Base-by-base conservation (phyloP, 1,140 invertebrate species). In the Drosophila grimshawi region DNA sequence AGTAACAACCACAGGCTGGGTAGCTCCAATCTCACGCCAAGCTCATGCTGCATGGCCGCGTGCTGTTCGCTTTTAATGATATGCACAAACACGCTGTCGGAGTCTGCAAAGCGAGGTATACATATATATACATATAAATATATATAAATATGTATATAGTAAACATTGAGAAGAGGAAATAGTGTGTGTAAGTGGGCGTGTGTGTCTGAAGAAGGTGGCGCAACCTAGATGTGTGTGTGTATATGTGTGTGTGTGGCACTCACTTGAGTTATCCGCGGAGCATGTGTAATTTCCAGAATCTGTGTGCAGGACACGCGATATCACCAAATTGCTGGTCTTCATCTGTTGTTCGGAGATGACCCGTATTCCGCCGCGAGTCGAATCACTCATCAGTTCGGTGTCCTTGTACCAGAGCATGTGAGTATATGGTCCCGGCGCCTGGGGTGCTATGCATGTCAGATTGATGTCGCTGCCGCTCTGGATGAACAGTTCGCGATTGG, bases 321-420 rank as follows among this genome's bases (percentile, higher is more conserved):
- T 97, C 62, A 97, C 94, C 80, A 98, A 94, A 73, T 96, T 94
- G 70, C 96, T 97, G 64, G 96, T 97, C 63, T 96, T 94, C 33
- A 96, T 97, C 75, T 96, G 95, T 86, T 97, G 97, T 86, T 97
- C 97, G 1, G 97, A 97, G 29, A 97, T 95, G 29, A 98, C 96
- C 81, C 95, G 97, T 80, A 98, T 97, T 46, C 97, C 96, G 41
- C 96, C 96, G 10, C 96, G 94, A 81, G 96, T 95, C 56, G 96
- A 96, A 92, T 98, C 97, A 93, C 97, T 98, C 91, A 98, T 96
- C 69, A 98, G 96, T 90, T 96, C 95, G 7, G 95, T 95, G 49
- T 96, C 97, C 78, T 96, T 96, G 92, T 97, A 97, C 97, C 97
- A 98, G 92, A 97, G 97, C 92, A 98, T 97, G 93, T 97, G 97